phyloP scores from a whole-genome alignment of 2,888 invertebrate genomes.

The Caradrina clavipalpis region DNA sequence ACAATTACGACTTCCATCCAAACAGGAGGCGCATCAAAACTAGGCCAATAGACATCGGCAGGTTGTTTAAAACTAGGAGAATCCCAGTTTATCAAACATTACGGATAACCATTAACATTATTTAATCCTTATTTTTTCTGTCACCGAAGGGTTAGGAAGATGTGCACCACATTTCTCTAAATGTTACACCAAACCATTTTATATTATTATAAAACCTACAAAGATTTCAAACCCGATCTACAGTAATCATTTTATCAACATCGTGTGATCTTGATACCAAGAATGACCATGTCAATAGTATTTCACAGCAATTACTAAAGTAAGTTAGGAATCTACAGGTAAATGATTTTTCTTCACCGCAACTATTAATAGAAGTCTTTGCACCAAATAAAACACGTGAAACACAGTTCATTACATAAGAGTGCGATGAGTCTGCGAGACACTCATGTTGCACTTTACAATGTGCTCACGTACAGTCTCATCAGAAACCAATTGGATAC shows the following conservation, averaged over 20 bases:
- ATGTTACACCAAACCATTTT: too few relatives aligned
- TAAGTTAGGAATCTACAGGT: background rate
- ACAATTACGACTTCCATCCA: too few relatives aligned
- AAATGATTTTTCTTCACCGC: background rate
- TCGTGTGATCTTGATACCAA: background rate
- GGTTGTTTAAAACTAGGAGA: too few relatives aligned
- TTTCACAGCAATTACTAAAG: background rate
- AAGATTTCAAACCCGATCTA: too few relatives aligned
- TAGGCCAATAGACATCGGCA: too few relatives aligned
- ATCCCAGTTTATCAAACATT: too few relatives aligned
- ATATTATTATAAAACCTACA: too few relatives aligned
- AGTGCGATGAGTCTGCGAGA: slow-evolving; percentile 7
- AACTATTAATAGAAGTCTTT: slow-evolving; percentile 2
- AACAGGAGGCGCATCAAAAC: too few relatives aligned
- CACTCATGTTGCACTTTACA: slow-evolving; percentile 20
- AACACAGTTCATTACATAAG: slow-evolving; percentile 33
- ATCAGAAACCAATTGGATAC: slow-evolving; percentile 85
- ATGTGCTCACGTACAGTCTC: slow-evolving; percentile 74
- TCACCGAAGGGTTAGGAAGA: too few relatives aligned
- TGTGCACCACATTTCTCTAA: too few relatives aligned
- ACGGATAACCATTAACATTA: too few relatives aligned
- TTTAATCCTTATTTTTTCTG: too few relatives aligned
- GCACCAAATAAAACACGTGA: slow-evolving; percentile 28
- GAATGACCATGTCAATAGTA: background rate
- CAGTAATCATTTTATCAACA: background rate